These are phyloP conservation scores for Picathartes gymnocephalus DNA, from an alignment of 2,113 vertebrate species.

Conservation along the genomic window DNA sequence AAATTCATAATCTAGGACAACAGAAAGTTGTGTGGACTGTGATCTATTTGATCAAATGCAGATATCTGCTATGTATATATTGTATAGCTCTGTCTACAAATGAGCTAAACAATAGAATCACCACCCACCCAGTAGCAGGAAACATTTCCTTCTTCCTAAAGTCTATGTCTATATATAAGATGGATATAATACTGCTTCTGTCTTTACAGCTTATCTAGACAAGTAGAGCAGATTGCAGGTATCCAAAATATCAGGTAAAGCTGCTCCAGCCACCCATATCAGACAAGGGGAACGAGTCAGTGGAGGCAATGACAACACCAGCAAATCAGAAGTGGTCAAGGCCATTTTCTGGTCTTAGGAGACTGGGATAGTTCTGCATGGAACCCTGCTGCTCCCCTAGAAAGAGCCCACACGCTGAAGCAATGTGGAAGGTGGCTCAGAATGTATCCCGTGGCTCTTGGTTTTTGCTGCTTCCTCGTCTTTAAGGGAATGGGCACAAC, in stretches of 20 bases:
- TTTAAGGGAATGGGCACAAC: not conserved
- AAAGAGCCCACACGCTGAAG: rapidly evolving
- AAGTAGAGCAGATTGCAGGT: not conserved
- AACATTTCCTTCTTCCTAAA: not conserved
- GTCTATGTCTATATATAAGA: not conserved
- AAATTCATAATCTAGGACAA: not conserved
- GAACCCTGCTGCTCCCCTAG: not conserved
- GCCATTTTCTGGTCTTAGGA: not conserved
- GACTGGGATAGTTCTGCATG: not conserved
- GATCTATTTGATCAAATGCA: not conserved
- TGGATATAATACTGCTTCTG: not conserved
- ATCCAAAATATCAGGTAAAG: rapidly evolving
- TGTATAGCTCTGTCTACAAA: not conserved
- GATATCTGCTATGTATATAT: not conserved
- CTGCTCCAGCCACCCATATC: not conserved
- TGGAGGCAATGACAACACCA: not conserved
- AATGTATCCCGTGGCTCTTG: not conserved
- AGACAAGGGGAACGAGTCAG: not conserved
- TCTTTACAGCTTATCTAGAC: not conserved
- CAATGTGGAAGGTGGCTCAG: not conserved
- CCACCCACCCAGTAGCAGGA: not conserved
- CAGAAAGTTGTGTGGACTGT: not conserved
- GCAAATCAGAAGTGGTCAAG: not conserved
- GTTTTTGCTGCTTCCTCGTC: not conserved
- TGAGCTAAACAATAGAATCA: not conserved